These are phyloP conservation scores for Dynastes tityus DNA, from an alignment of 2,888 invertebrate species.

Conservation along the genomic window DNA sequence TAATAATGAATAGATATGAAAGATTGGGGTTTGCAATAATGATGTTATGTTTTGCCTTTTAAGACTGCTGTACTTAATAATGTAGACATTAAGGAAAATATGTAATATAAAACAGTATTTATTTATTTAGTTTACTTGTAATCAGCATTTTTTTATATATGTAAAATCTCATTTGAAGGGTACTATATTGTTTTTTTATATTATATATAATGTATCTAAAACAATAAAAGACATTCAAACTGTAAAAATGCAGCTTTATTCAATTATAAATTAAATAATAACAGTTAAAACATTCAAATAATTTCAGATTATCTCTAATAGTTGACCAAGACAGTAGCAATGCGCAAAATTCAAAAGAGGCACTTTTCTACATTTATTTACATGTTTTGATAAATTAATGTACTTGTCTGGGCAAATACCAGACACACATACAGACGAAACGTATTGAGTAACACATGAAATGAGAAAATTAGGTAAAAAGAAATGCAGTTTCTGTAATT, in stretches of 20 bases:
- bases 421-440: conserved; percentile 29
- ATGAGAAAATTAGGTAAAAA: conserved; percentile 36
- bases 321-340: conserved; percentile 69
- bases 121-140: conserved; percentile 33
- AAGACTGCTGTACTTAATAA: conserved; percentile 47
- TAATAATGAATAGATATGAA: conserved; percentile 67
- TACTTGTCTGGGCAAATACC: conserved; percentile 37
- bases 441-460: conserved; percentile 35
- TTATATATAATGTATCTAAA: neutral
- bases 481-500: conserved; percentile 37
- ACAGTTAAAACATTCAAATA: conserved; percentile 68
- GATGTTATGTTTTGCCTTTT: conserved; percentile 65
- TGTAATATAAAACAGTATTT: conserved; percentile 3
- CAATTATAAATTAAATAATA: conserved; percentile 68
- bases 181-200: neutral
- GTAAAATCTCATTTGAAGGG: neutral
- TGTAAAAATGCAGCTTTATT: conserved; percentile 71
- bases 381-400: conserved; percentile 56
- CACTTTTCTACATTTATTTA: conserved; percentile 70
- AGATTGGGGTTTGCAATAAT: conserved; percentile 65
- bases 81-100: conserved; percentile 17
- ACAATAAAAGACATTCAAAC: conserved; percentile 54
- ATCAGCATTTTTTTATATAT: conserved; percentile 16
- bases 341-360: conserved; percentile 69
- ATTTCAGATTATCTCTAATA: conserved; percentile 62